A percentile compares a stretch with the other conserved stretches of the same genome.
Evolutionary conservation across 2,888 invertebrate species (phyloP).

Genomic region (Scaptodrosophila latifasciaeformis): DNA sequence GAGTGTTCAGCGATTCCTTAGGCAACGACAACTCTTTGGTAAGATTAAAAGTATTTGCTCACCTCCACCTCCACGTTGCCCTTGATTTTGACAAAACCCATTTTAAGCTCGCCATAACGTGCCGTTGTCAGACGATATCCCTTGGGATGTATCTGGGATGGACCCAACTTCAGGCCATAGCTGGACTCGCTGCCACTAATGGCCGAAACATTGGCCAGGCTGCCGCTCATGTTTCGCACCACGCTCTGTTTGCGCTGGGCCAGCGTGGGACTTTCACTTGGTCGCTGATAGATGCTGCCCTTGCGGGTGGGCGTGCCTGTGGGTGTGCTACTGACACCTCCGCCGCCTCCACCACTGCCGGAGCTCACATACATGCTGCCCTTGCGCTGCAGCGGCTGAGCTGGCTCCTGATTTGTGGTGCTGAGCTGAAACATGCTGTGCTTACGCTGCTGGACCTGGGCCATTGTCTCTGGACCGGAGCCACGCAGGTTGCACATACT

Average conservation of each 20-base stretch:
- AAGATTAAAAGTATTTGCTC: conserved; percentile 31
- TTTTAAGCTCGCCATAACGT: conserved; percentile 87
- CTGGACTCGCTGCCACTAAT: conserved; percentile 68
- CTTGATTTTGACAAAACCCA: conserved; percentile 92
- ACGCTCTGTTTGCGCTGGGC: conserved; percentile 63
- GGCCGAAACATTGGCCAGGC: conserved; percentile 54
- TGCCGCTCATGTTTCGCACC: conserved; percentile 50
- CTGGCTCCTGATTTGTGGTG: conserved; percentile 19
- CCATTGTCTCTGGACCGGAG: conserved; percentile 22
- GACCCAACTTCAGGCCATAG: conserved; percentile 84
- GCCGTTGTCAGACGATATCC: conserved; percentile 82
- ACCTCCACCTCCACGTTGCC: conserved; percentile 93
- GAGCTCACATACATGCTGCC: conserved; percentile 31
- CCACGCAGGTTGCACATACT: conserved; percentile 61
- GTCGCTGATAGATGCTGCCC: conserved; percentile 42
- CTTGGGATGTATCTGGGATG: conserved; percentile 87
- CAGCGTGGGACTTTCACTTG: conserved; percentile 16
- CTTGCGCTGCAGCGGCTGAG: conserved; percentile 39
- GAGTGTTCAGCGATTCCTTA: no score
- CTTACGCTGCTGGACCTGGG: conserved; percentile 49
- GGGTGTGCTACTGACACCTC: no score
- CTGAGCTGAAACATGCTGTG: conserved; percentile 58
- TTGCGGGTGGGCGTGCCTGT: conserved; percentile 47
- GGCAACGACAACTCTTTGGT: no score
- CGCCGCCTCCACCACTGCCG: conserved; percentile 35